These are phyloP conservation scores for Cariama cristata DNA, from an alignment of 2,113 vertebrate genomes.

Conservation along the genomic window DNA sequence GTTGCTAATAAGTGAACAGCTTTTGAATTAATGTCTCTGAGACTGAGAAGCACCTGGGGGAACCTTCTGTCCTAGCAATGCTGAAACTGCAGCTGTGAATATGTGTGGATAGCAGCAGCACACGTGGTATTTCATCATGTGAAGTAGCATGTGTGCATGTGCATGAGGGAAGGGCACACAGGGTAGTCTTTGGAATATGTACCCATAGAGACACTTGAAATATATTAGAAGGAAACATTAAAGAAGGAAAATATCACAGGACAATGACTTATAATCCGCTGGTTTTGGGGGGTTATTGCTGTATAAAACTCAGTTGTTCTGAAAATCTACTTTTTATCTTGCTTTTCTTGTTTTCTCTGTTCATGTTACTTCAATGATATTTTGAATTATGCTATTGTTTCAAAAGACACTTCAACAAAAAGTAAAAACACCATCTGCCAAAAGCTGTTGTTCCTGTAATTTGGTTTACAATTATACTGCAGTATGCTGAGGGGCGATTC, in stretches of 20 bases:
- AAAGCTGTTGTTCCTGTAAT: not conserved
- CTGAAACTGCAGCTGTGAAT: not conserved
- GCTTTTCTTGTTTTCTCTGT: not conserved
- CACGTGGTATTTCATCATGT: not conserved
- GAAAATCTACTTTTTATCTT: not conserved
- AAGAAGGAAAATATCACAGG: not conserved
- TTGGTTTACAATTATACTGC: not conserved
- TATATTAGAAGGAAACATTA: not conserved
- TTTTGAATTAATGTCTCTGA: not conserved
- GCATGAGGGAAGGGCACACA: accelerated
- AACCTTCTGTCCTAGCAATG: not conserved
- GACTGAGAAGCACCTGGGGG: not conserved
- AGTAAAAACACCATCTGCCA: not conserved
- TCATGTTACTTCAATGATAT: not conserved
- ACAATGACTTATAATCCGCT: not conserved
- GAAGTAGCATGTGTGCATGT: not conserved
- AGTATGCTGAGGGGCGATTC: not conserved
- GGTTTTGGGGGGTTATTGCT: not conserved
- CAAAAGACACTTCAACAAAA: not conserved
- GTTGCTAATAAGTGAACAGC: not conserved
- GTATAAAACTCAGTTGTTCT: not conserved
- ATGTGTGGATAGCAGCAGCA: not conserved
- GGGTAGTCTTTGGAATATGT: not conserved
- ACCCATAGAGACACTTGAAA: not conserved
- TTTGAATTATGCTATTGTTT: not conserved